These are phyloP conservation scores for Sarcophaga carnaria DNA, from an alignment of 2,888 invertebrate genomes.

Conservation along the genomic window DNA sequence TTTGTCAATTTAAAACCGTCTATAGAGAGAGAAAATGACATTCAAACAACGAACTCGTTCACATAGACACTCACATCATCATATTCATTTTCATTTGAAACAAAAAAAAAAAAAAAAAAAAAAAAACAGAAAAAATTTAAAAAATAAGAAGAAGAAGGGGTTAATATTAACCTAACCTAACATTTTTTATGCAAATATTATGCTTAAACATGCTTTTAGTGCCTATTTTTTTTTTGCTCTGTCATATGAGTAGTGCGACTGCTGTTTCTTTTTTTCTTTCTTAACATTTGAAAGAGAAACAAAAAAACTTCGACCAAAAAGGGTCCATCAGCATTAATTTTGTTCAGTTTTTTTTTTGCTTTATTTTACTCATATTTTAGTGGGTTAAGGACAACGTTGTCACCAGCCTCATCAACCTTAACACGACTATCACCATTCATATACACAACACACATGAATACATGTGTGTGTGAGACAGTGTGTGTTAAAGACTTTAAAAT, in stretches of 20 bases:
- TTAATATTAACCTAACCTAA: conserved; percentile 31
- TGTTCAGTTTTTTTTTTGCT: conserved; percentile 26
- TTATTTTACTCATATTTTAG: conserved; percentile 16
- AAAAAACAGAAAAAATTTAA: background rate
- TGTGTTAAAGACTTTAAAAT: too few species aligned
- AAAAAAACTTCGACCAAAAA: conserved; percentile 19
- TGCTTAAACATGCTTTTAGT: conserved; percentile 61
- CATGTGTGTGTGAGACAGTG: too few species aligned
- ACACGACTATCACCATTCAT: background rate
- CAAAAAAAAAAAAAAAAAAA: too few species aligned
- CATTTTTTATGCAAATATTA: conserved; percentile 67
- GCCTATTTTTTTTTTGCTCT: background rate
- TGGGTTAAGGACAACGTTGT: conserved; percentile 62
- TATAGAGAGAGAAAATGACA: background rate
- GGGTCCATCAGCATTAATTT: conserved; percentile 56
- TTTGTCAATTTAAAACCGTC: background rate
- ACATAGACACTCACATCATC: conserved; percentile 2
- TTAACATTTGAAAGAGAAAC: background rate
- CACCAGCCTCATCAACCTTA: conserved; percentile 16
- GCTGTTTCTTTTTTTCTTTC: background rate
- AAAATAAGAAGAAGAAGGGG: conserved; percentile 2
- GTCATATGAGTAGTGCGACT: too few species aligned
- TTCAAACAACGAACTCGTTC: background rate
- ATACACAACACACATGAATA: too few species aligned
- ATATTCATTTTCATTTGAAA: background rate